Base-by-base conservation (phyloP, 2,113 vertebrate species). In the Tautogolabrus adspersus region DNA sequence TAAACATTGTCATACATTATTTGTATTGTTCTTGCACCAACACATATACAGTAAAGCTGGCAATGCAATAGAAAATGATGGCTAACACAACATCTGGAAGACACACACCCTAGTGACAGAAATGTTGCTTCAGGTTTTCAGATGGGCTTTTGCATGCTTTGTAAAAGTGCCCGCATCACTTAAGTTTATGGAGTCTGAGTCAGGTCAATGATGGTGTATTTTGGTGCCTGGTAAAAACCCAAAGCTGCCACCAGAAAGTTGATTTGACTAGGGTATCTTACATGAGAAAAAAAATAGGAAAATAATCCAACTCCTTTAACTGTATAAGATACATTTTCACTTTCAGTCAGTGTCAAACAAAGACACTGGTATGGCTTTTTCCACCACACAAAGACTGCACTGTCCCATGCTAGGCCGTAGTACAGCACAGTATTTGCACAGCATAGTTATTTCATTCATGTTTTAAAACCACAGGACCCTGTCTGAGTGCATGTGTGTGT, bases 1-100 rank as follows among this genome's bases (percentile, higher is more conserved):
- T 47, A 85, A 77, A 85, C 61, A 72, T 61, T 71, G 71, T 79
- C 72, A 82, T 51, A 75, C 75, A 78, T 52, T 66, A 72, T 75
- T 59, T 79, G 56, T 78, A 19, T 15, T 72, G 34, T 42, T 58
- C 66, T 64, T 8, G 51, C 47, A 68, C 66, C 51, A 84, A 76
- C 63, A 62, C 56, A 46, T 58, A 6, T 37, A 56, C 62, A 77
- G 42, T 51, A 57, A 79, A 70, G 77, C 16, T 19, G 69, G 23
- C 18, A 22, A 52, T 79, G 61, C 52, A 74, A 66, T 81, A 85
- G 71, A 67, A 46, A 23, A 62, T 66, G 52, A 49, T 61, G 71
- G 66, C 67, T 80, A 52, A 69, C 47, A 69, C 4, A 66, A 8
- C 19, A 55, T 30, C 71, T 47, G 12, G 22, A 16, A 9, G 60